phyloP scores from a whole-genome alignment of 1,140 invertebrate genomes.

The Anastatus disparis region DNA sequence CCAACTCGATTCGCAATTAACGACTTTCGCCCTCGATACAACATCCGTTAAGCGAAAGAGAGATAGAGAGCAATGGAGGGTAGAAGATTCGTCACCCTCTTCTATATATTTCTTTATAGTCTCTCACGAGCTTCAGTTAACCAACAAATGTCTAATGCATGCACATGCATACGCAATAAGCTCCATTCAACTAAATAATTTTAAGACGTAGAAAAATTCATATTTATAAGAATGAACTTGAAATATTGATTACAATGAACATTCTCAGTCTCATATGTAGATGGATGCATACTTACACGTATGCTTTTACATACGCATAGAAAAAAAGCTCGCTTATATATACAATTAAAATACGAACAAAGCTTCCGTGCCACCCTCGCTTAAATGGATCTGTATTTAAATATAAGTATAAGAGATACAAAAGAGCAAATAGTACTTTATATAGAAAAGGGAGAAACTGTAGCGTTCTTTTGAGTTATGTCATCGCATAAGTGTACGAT shows the following conservation, averaged over 20 bases:
- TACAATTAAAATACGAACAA: constrained; percentile 1
- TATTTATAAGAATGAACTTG: too few relatives aligned
- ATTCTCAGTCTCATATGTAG: too few relatives aligned
- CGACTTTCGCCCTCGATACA: constrained; percentile 24
- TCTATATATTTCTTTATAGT: not conserved
- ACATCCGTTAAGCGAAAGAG: too few relatives aligned
- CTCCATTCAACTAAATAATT: too few relatives aligned
- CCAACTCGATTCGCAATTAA: constrained; percentile 33
- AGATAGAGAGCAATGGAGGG: too few relatives aligned
- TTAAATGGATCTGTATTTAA: too few relatives aligned
- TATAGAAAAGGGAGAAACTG: too few relatives aligned
- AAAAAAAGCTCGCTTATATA: not conserved
- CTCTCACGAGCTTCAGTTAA: not conserved
- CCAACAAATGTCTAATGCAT: not conserved
- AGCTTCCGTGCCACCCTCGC: not conserved
- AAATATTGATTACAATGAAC: too few relatives aligned
- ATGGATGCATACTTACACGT: not conserved
- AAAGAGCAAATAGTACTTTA: too few relatives aligned
- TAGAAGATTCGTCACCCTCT: constrained; percentile 6
- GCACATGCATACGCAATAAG: not conserved
- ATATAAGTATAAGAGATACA: too few relatives aligned
- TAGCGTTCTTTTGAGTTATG: not conserved
- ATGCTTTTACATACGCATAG: too few relatives aligned
- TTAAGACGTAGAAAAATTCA: too few relatives aligned
- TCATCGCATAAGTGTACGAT: not conserved